Base-by-base conservation (phyloP, 2,797 vertebrate genomes). In the Rhynchonycteris naso region DNA sequence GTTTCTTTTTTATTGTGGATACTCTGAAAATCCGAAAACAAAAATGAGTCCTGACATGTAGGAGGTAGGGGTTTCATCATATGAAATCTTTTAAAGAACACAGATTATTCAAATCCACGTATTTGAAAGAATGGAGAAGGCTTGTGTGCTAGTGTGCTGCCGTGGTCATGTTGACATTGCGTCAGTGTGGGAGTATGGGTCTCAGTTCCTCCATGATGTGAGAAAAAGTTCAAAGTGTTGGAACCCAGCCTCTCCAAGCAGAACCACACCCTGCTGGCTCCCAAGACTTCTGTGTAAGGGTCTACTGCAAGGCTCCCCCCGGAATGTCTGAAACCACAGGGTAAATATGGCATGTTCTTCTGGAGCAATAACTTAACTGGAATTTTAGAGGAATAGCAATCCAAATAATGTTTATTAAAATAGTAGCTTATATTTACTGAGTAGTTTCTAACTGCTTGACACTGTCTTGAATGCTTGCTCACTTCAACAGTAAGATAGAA, bases 11-110 rank as follows among this genome's bases (percentile, higher is more conserved):
- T 56, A 80, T 26, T 79, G 2, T 54, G 22, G 30, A 30, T 8
- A 47, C 22, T 68, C 78, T 68, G 33, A 15, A 82, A 95, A 88
- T 88, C 56, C 79, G 24, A 47, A 88, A 95, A 80, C 24, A 61
- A 63, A 91, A 80, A 18, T 4, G 21, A 76, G 43, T 61, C 68
- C 30, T 38, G 43, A 35, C 30, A 63, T 1, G 11, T 7, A 52
- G 35, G 26, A 80, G 35, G 2, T 7, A 87, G 28, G n/a, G 16
- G 12, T 56, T 74, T 65, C 54, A 38, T 63, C 66, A n/a, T 0
- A 14, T 26, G 47, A 59, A 79, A 76, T 72, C 69, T 88, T 38
- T 50, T 38, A 52, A 80, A 21, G 22, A 30, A 22, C 18, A 72
- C 28, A 16, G 28, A 78, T 52, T 14, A 59, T 66, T 71, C 11